Base-by-base conservation (phyloP, 2,113 vertebrate genomes). In the Grallaria varia region DNA sequence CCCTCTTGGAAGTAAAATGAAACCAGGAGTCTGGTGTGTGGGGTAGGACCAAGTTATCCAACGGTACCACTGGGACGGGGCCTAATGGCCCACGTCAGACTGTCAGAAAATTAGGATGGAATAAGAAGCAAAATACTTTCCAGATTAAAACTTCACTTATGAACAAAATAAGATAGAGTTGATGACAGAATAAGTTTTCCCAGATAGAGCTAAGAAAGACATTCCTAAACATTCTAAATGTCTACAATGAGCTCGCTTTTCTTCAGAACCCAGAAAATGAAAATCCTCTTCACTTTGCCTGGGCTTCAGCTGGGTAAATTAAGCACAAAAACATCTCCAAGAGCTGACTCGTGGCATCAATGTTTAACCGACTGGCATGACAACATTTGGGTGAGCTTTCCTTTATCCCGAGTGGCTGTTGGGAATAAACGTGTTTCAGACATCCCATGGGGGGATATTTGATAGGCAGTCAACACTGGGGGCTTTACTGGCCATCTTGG, bases 11-110 rank as follows among this genome's bases (percentile, higher is more conserved):
- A 60, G 25, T 45, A 60, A 67, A 84, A 84, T 8, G 20, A 74
- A 81, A 37, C 3, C 22, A 40, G 28, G 13, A 45, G 30, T 45
- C 24, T 30, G 21, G 10, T 7, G 19, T 14, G 39, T 1, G 1
- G 33, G 42, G 10, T 10, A 77, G 21, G 15, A 33, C 4, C 37
- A 11, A 58, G n/a, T 7, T 21, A 55, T 35, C 39, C 66, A 82
- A 2, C 0, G 2, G 5, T 30, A n/a, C 30, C 2, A 0, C 6
- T 74, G 37, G 14, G 37, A 16, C 23, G 60, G 15, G 7, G 2
- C 1, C 2, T 21, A 40, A 37, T 8, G 3, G 6, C 2, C 19
- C 20, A 31, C 21, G 49, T 74, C 2, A 18, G 31, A 40, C 17
- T 39, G 77, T 10, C 20, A 81, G 35, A 47, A 49, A 64, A 56